phyloP scores from a whole-genome alignment of 2,113 vertebrate species.

The Numenius arquata region DNA sequence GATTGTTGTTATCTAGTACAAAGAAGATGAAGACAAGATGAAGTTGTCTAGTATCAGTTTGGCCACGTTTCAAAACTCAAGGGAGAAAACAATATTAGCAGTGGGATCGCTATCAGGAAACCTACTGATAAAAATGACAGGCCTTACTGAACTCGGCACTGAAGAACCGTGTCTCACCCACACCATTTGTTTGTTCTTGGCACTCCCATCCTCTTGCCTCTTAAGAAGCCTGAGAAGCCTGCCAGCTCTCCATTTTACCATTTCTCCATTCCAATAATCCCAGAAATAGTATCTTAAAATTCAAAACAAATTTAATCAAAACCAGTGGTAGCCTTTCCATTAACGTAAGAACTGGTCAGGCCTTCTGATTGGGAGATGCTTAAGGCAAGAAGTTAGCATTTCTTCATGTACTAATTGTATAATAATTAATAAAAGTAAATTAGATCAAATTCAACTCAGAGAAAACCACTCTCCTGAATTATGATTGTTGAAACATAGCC shows the following conservation, averaged over 20 bases:
- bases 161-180: neutral
- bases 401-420: neutral
- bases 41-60: neutral
- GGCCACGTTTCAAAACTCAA: neutral
- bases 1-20: neutral
- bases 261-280: neutral
- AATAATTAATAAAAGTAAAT: conserved; percentile 54
- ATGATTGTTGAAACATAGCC: conserved; percentile 14
- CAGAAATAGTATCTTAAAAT: neutral
- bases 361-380: neutral
- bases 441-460: conserved; percentile 9
- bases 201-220: neutral
- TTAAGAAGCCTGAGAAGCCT: neutral
- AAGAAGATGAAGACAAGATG: neutral
- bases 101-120: neutral
- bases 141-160: neutral
- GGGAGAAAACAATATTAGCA: neutral
- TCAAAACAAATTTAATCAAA: neutral
- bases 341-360: neutral
- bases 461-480: conserved; percentile 27
- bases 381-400: neutral
- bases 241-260: neutral
- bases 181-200: neutral
- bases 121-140: neutral
- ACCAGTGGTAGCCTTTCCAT: neutral